Evolutionary conservation across 2,888 invertebrate genomes (phyloP).

Genomic region (Neria commutata): DNA sequence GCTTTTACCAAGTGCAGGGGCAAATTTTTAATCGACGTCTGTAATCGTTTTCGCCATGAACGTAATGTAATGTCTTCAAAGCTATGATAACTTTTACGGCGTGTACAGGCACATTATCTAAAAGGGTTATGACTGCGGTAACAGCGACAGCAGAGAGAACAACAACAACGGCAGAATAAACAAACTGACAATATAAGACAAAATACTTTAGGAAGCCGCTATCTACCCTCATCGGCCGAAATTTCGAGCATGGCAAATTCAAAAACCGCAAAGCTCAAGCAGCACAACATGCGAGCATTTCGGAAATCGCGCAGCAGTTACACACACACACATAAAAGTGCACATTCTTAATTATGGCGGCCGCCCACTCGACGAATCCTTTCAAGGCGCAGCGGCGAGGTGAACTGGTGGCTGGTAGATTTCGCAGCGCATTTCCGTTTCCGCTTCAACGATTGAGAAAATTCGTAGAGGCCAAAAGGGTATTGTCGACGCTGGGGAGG

Average conservation of each 20-base stretch:
- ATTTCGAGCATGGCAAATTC: not conserved
- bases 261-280: constrained; percentile 2
- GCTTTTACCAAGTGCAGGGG: too few relatives aligned
- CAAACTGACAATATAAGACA: constrained; percentile 1
- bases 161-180: not conserved
- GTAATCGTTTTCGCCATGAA: not conserved
- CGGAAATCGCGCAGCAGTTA: too few relatives aligned
- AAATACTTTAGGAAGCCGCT: not conserved
- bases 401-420: constrained; percentile 11
- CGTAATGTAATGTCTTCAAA: not conserved
- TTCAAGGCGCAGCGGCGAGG: not conserved
- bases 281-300: not conserved
- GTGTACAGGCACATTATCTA: not conserved
- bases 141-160: not conserved
- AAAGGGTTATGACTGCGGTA: constrained; percentile 1
- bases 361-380: not conserved
- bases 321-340: constrained; percentile 1
- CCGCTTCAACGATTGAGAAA: constrained; percentile 43
- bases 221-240: not conserved
- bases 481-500: not conserved
- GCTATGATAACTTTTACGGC: constrained; percentile 3
- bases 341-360: constrained; percentile 13
- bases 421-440: constrained; percentile 44
- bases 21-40: constrained; percentile 1
- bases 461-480: not conserved